Evolutionary conservation across 1,140 invertebrate species (phyloP).

Genomic region (Polypedilum pembai): DNA sequence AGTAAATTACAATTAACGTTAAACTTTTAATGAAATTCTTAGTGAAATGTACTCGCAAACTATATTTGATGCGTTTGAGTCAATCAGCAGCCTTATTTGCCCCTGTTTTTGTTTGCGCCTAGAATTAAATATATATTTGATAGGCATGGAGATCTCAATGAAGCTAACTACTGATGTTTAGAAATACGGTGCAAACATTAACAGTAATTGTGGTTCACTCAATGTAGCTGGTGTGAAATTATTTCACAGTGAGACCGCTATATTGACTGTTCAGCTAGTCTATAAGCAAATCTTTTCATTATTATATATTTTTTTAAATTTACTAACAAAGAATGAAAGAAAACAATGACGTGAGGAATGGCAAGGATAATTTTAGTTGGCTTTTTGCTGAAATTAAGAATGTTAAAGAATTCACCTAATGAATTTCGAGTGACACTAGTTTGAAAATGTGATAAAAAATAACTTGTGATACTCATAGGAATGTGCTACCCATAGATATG

Average conservation of each 20-base stretch:
- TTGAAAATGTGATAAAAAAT: neutral
- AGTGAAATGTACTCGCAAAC: neutral
- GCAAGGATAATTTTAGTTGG: too few relatives aligned
- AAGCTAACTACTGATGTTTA: neutral
- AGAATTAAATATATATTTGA: neutral
- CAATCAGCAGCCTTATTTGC: slow-evolving; percentile 21
- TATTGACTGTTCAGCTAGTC: slow-evolving; percentile 6
- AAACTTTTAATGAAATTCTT: neutral
- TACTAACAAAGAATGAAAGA: neutral
- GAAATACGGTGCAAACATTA: slow-evolving; percentile 15
- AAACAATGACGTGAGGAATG: too few relatives aligned
- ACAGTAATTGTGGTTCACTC: slow-evolving; percentile 25
- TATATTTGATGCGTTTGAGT: neutral
- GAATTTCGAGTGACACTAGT: too few relatives aligned
- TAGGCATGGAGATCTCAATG: neutral
- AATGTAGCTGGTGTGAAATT: neutral
- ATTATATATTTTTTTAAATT: neutral
- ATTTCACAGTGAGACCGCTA: slow-evolving; percentile 6
- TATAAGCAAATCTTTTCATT: neutral
- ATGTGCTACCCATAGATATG: neutral
- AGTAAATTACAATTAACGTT: neutral
- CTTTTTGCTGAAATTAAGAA: too few relatives aligned
- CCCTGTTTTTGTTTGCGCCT: slow-evolving; percentile 26
- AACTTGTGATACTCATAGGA: neutral
- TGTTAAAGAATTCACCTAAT: too few relatives aligned